Evolutionary conservation across 53 echinoderm and acorn worm genomes (phyloP).

Genomic region (Henricia sp.): DNA sequence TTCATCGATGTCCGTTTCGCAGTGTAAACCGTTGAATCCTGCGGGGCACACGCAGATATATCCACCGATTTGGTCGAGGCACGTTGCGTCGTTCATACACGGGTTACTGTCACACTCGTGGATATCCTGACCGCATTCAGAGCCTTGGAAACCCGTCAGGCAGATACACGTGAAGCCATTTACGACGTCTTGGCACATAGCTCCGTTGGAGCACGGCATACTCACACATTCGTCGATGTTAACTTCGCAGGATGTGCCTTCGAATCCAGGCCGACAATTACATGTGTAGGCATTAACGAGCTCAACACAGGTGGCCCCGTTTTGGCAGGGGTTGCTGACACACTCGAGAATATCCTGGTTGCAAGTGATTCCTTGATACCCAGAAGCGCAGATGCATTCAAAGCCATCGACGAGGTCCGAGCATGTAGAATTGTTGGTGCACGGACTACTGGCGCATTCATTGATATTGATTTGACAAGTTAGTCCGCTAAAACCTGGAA

Average conservation of each 20-base stretch:
- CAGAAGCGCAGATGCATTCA: constrained; percentile 19
- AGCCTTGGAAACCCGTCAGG: constrained; percentile 69
- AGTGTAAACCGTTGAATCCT: constrained; percentile 61
- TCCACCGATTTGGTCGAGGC: constrained; percentile 61
- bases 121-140: constrained; percentile 53
- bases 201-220: constrained; percentile 64
- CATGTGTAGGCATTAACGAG: constrained; percentile 41
- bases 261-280: constrained; percentile 38
- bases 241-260: constrained; percentile 37
- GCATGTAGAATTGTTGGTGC: constrained; percentile 33
- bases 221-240: constrained; percentile 67
- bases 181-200: constrained; percentile 67
- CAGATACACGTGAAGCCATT: constrained; percentile 70
- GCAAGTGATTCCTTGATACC: constrained; percentile 47
- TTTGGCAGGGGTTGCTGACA: constrained; percentile 46
- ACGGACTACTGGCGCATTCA: constrained; percentile 68
- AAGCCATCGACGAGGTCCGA: constrained; percentile 38
- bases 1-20: constrained; percentile 64
- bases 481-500: constrained; percentile 39
- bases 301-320: constrained; percentile 44
- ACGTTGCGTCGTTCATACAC: constrained; percentile 60
- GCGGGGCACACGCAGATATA: constrained; percentile 67
- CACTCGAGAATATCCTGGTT: constrained; percentile 56
- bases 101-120: constrained; percentile 57
- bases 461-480: constrained; percentile 50